Conservation (phyloP, 2,113 vertebrate species). For the Elephantulus edwardii region DNA sequence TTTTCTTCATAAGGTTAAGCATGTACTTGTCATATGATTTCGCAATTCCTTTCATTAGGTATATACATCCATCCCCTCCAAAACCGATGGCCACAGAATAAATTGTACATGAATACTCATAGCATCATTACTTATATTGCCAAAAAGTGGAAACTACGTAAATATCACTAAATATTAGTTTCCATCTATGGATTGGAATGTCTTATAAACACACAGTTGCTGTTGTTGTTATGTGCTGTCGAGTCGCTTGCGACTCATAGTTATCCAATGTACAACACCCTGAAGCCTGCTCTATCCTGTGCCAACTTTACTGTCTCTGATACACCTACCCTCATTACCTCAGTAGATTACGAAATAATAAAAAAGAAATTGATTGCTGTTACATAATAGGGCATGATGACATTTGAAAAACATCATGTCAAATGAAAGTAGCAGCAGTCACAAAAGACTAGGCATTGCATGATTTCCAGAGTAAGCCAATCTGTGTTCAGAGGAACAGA, state of each 20-base stretch:
- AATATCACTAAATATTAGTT: neutral
- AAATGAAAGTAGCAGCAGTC: neutral
- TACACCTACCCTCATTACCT: no score
- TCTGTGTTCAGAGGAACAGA: neutral
- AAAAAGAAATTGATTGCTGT: neutral
- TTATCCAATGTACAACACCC: no score
- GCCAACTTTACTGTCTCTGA: no score
- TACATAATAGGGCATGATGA: neutral
- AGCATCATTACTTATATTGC: neutral
- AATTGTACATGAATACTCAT: neutral
- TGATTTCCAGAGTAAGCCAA: neutral
- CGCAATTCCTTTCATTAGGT: neutral
- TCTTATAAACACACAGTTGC: no score
- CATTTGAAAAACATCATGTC: neutral
- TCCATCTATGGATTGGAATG: neutral
- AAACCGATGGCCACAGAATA: neutral
- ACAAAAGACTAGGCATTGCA: neutral
- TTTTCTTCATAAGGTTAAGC: neutral
- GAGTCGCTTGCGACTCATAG: no score
- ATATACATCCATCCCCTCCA: no score
- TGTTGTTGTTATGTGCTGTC: no score
- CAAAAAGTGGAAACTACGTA: neutral
- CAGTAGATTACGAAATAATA: neutral
- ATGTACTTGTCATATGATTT: neutral
- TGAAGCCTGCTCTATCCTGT: no score